phyloP scores from a whole-genome alignment of 2,113 vertebrate species.

The Cacatua alba region DNA sequence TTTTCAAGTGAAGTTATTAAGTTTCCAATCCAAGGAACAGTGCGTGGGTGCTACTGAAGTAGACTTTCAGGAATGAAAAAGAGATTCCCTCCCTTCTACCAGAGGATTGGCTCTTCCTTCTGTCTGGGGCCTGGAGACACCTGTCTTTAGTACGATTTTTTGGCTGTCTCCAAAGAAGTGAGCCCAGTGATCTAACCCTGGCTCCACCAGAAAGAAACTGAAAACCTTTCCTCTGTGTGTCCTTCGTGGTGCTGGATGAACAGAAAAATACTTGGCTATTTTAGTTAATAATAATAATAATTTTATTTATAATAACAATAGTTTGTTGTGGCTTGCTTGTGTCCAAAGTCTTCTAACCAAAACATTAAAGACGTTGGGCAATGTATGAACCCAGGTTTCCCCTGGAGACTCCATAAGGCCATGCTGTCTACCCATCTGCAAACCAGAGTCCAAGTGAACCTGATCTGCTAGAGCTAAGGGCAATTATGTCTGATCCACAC shows the following conservation, averaged over 20 bases:
- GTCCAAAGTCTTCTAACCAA: neutral
- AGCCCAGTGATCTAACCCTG: neutral
- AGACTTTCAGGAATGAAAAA: conserved; percentile 1
- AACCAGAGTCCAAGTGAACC: neutral
- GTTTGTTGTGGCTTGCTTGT: neutral
- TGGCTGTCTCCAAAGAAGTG: neutral
- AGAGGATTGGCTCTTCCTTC: neutral
- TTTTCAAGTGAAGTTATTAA: conserved; percentile 66
- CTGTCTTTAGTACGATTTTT: neutral
- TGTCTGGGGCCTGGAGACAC: neutral
- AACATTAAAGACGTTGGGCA: neutral
- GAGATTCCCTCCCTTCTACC: neutral
- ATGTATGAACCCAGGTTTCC: neutral
- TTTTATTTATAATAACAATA: neutral
- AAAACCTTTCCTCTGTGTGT: neutral
- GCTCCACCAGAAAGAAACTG: neutral
- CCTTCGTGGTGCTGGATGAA: neutral
- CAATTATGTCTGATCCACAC: neutral
- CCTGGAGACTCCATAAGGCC: neutral
- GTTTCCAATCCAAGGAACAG: conserved; percentile 57
- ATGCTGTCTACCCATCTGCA: neutral
- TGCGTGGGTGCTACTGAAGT: conserved; percentile 41
- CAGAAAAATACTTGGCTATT: neutral
- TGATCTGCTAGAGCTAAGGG: neutral
- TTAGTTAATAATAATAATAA: neutral